Base-by-base conservation (phyloP, 2,797 vertebrate species). In the Cynodonichthys magdalenae region DNA sequence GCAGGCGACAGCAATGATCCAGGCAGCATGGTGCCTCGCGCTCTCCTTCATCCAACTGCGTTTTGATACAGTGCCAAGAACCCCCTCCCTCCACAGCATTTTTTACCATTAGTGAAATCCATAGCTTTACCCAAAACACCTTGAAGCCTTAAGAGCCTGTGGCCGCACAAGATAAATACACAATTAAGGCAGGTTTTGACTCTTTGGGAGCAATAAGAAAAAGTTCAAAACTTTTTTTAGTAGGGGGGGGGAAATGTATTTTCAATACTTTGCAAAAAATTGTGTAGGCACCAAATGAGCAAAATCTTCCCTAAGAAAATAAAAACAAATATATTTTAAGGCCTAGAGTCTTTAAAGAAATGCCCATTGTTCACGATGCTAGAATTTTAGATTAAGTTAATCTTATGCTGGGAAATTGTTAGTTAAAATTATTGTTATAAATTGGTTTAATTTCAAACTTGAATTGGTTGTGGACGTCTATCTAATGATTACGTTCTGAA, bases 1-100 rank as follows among this genome's bases (percentile, higher is more conserved):
- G 72, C 74, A 63, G 78, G 78, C 49, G 62, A 71, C 49, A 15
- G 69, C 68, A 53, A 42, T 31, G 58, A 74, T 77, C 75, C 71
- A 66, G 66, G 59, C 75, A 59, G 75, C 59, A 10, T 50, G 75
- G 69, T 29, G 66, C 71, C 34, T 77, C 53, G 24, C 48, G 18
- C 62, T 63, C 69, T 73, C 54, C 70, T 66, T 73, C 71, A 80
- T 18, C 57, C 56, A 56, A 20, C 71, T 42, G 71, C 3, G 6
- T 18, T 41, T 53, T 73, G 72, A 69, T 18, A 49, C 14, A 0
- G 47, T 50, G 80, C 79, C 75, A 82, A 66, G 56, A 61, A 24
- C 36, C 12, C 59, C 66, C 34, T 50, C 53, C 53, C 42, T 55
- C 69, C 74, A 63, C 70, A 80, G 44, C 65, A 51, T 63, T 61